Conservation (phyloP, 2,888 invertebrate species). For the Yponomeuta sedellus region DNA sequence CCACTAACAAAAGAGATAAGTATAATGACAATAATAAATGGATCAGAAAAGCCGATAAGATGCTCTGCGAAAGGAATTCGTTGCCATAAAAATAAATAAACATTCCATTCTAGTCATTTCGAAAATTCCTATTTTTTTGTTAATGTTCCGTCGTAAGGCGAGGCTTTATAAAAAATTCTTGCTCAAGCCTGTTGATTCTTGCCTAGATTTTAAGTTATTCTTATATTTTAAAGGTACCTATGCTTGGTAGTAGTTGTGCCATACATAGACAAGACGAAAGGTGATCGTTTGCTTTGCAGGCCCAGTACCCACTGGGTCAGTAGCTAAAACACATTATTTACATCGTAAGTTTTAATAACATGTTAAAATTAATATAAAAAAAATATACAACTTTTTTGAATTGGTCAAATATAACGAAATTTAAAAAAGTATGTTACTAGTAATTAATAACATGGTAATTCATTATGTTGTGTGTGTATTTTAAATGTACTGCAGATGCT, state of each 20-base stretch:
- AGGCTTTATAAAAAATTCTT: conserved; percentile 32
- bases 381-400: conserved; percentile 66
- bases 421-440: conserved; percentile 55
- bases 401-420: conserved; percentile 39
- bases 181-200: conserved; percentile 60
- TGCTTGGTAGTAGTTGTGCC: conserved; percentile 28
- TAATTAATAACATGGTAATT: conserved; percentile 21
- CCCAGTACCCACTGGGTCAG: conserved; percentile 67
- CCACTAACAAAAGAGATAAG: neutral
- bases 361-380: conserved; percentile 37
- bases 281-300: conserved; percentile 35
- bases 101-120: conserved; percentile 73
- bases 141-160: neutral
- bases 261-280: conserved; percentile 40
- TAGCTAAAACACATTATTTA: conserved; percentile 54
- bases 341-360: conserved; percentile 48
- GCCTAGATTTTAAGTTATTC: conserved; percentile 54
- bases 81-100: conserved; percentile 48
- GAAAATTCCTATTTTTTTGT: neutral
- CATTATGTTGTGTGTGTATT: conserved; percentile 65
- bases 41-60: conserved; percentile 6
- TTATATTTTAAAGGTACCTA: conserved; percentile 17
- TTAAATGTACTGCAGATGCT: conserved; percentile 70
- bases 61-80: conserved; percentile 22
- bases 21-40: conserved; percentile 13